phyloP scores from a whole-genome alignment of 2,113 vertebrate genomes.

The Dasyprocta punctata region DNA sequence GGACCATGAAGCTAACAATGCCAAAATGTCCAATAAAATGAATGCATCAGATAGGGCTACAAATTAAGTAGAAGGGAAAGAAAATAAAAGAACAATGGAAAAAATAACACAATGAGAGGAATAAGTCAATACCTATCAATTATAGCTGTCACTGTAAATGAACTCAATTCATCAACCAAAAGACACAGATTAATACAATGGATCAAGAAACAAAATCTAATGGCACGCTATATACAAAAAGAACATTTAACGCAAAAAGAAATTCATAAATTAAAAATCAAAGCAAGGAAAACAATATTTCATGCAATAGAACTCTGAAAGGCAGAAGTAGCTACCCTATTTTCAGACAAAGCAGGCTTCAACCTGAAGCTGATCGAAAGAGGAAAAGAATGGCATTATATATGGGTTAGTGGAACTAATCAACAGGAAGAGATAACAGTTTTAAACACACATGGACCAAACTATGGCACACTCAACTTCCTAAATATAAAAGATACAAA shows the following conservation, averaged over 20 bases:
- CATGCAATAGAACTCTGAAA: background rate
- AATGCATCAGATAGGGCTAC: background rate
- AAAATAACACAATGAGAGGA: background rate
- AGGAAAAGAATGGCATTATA: background rate
- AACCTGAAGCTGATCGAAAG: background rate
- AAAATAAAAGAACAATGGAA: background rate
- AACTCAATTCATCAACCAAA: background rate
- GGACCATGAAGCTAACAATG: background rate
- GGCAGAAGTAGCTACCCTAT: background rate
- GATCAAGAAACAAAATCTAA: background rate
- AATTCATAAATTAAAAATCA: background rate
- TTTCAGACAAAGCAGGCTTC: background rate
- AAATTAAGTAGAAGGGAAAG: background rate
- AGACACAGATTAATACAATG: background rate
- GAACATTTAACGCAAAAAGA: background rate
- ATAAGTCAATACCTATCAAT: background rate
- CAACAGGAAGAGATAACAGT: background rate
- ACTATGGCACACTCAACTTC: background rate
- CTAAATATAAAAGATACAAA: background rate
- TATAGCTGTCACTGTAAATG: background rate
- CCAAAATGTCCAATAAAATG: background rate
- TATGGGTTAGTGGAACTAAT: background rate
- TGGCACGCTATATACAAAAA: background rate
- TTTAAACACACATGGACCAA: background rate
- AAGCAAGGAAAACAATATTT: background rate